Conservation (phyloP, 2,888 invertebrate species). For the Steinernema hermaphroditum region DNA sequence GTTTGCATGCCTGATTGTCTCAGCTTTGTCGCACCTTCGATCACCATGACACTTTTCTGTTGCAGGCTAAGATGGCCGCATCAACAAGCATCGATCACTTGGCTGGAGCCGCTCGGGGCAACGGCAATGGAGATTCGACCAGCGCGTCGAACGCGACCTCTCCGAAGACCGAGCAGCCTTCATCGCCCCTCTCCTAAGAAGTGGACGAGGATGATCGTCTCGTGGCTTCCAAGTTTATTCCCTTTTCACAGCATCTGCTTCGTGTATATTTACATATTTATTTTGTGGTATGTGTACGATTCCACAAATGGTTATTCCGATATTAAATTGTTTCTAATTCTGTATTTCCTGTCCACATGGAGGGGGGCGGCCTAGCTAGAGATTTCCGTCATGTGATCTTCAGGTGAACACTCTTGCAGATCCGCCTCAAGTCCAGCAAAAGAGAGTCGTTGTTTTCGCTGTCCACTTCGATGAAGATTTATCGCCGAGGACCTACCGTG, state of each 20-base stretch:
- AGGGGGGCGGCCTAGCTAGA: too few relatives aligned
- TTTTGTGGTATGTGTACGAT: not conserved
- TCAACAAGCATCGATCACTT: conserved; percentile 66
- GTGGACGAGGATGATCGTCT: not conserved
- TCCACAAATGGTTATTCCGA: conserved; percentile 5
- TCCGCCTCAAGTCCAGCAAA: too few relatives aligned
- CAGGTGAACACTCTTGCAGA: too few relatives aligned
- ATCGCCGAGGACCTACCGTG: not conserved
- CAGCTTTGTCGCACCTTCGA: not conserved
- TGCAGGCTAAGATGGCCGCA: conserved; percentile 65
- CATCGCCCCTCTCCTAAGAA: conserved; percentile 29
- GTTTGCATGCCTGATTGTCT: not conserved
- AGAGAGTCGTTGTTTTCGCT: not conserved
- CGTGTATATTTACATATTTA: conserved; percentile 27
- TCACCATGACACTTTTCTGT: conserved; percentile 26
- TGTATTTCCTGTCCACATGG: too few relatives aligned
- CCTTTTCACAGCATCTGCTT: not conserved
- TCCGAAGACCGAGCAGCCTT: conserved; percentile 36
- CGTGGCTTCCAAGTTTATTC: not conserved
- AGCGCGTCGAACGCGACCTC: conserved; percentile 29
- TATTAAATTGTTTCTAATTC: not conserved
- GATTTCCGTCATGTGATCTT: too few relatives aligned
- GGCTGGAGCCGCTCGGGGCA: conserved; percentile 53
- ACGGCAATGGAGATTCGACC: conserved; percentile 4
- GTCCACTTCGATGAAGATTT: not conserved